Evolutionary conservation across 1,140 invertebrate genomes (phyloP), one percentile per base, ranked within the genome.

Genomic region (Anagrus nilaparvatae): DNA sequence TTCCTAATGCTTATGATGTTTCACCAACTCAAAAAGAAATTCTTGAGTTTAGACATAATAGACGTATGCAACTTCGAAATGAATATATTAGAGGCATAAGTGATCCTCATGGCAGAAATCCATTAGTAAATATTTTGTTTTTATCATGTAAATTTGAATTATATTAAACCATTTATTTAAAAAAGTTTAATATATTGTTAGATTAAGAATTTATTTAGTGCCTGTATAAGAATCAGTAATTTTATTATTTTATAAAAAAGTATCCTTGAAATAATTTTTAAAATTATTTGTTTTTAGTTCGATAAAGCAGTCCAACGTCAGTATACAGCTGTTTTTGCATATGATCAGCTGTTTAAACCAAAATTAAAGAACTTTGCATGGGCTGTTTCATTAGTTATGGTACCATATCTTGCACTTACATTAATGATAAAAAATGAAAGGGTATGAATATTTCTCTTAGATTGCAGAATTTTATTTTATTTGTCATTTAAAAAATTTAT

Each of bases 281-380:
- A n/a, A n/a, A n/a, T 6, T 51, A 66, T 60, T 58, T 61, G 55
- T 47, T 74, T 75, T 40, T 59, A 91, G 87, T 80, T 87, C 59
- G 87, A 90, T 65, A 61, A 75, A 32, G 79, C 74, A 16, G 50
- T 88, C 12, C 75, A 84, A 52, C 74, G 83, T 42, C 86, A 74
- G 53, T 61, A 75, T 48, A 72, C 82, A 0, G 76, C 84, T 73
- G 74, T 75, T 61, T 72, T 74, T 0, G 74, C 67, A 4, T 65
- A 73, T 28, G 75, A 70, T 41, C 74, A 84, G 8, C 67, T 77
- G 51, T 87, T 86, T 59, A 77, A 74, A 53, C 74, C 81, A 14
- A 82, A 74, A 21, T 61, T 62, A 2, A 76, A 71, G 46, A 77
- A 71, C 32, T 65, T 69, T 41, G 47, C 69, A 8, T 63, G 64